Base-by-base conservation (phyloP, 23 tunicate species). In the Ascidia mentula region DNA sequence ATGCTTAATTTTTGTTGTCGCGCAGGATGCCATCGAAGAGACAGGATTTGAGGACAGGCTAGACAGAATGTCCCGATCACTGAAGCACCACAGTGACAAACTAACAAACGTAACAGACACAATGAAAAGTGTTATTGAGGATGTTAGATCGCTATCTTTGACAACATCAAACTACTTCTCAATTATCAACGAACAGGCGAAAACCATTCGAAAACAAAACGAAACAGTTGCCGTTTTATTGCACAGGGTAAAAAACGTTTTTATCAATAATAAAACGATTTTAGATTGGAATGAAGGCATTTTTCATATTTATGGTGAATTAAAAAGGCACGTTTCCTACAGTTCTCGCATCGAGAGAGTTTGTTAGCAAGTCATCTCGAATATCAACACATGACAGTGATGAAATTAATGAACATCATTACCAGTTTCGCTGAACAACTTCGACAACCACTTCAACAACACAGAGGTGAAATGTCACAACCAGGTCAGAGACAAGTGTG, bases 321-420 rank as follows among this genome's bases (percentile, higher is more conserved):
- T 18, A 46, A 46, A 46, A 20, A 46, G 18, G 20, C 18, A 46
- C 18, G 18, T 20, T 45, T 13, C 34, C 71, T 31, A 22, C 13
- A 82, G 86, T 31, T 36, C 7, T 40, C 45, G 59, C 80, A 82
- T 18, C 90, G 82, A 31, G 97, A 78, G 0, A 71, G 75, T 31
- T n/a, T 71, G 6, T 31, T 40, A 61, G 81, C 74, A 36, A 42
- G 34, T 34, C 93, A 88, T 22, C 81, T 93, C 72, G 82, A 36
- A 46, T 75, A 83, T 53, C 77, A 81, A 38, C 93, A 93, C 34
- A 92, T 88, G 18, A 84, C 87, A 8, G 88, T 85, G 4, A 88
- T 80, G 84, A 93, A 93, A 46, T 69, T 93, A n/a, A 82, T 86
- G 40, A 93, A 73, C 32, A 93, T 93, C 24, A 77, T 93, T 18